Evolutionary conservation across 2,888 invertebrate genomes (phyloP).

Genomic region (Heliconius aoede): DNA sequence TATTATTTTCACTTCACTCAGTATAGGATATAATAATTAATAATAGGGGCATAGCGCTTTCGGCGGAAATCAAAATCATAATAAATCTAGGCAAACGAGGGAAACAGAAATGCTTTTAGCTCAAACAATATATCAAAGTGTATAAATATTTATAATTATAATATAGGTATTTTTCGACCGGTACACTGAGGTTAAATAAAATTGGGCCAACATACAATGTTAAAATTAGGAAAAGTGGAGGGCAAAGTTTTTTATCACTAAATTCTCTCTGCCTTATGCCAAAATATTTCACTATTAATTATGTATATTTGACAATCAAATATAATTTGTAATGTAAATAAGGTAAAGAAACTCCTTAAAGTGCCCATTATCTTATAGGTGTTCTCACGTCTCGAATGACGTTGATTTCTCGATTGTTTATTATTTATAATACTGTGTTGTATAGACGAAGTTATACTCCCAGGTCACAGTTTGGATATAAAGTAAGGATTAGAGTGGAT

Average conservation of each 20-base stretch:
- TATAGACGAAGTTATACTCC: neutral
- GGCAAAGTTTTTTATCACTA: neutral
- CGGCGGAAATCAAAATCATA: neutral
- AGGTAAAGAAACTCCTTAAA: constrained; percentile 18
- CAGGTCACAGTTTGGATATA: neutral
- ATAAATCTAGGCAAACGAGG: neutral
- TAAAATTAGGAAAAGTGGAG: neutral
- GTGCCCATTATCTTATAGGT: neutral
- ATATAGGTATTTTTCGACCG: neutral
- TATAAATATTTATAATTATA: neutral
- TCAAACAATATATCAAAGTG: neutral
- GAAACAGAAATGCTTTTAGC: neutral
- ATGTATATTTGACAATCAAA: constrained; percentile 15
- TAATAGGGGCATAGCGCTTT: neutral
- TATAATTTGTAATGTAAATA: constrained; percentile 22
- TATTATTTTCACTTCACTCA: no score
- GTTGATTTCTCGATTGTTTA: constrained; percentile 48
- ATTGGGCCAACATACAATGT: neutral
- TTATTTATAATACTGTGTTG: neutral
- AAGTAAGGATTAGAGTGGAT: neutral
- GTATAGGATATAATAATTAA: no score
- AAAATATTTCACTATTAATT: neutral
- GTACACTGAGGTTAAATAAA: neutral
- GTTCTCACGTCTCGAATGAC: constrained; percentile 47
- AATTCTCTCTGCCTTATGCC: neutral